Evolutionary conservation across 2,797 vertebrate species (phyloP).

Genomic region (Oreonectes daqikongensis): DNA sequence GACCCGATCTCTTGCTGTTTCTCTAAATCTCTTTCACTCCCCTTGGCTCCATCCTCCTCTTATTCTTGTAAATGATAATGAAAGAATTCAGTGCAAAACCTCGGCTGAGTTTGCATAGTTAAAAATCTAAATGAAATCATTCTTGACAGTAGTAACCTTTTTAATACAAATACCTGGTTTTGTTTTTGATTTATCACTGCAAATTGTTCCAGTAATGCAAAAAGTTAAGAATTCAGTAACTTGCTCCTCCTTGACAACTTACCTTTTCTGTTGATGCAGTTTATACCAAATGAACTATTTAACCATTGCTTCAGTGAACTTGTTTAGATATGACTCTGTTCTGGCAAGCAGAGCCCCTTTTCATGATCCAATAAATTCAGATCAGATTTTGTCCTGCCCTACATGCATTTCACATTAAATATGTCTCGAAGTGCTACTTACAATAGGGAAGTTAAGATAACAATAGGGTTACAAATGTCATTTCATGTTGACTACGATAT

Average conservation of each 20-base stretch:
- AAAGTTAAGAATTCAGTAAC: too few relatives aligned
- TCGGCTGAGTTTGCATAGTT: not conserved
- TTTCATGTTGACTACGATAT: not conserved
- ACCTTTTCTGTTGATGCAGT: too few relatives aligned
- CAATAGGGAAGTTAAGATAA: not conserved
- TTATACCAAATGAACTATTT: too few relatives aligned
- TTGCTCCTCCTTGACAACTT: too few relatives aligned
- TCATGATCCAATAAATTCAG: not conserved
- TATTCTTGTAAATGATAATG: slow-evolving; percentile 16
- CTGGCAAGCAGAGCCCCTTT: not conserved
- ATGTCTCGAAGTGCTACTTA: not conserved
- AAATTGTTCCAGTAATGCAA: too few relatives aligned
- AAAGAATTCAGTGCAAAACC: not conserved
- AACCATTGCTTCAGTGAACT: too few relatives aligned
- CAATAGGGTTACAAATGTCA: not conserved
- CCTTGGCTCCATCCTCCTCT: not conserved
- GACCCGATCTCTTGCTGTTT: slow-evolving; percentile 5
- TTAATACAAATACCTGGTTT: too few relatives aligned
- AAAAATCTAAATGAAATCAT: not conserved
- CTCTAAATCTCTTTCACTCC: not conserved
- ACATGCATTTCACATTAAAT: not conserved
- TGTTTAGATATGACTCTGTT: too few relatives aligned
- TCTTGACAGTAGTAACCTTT: not conserved
- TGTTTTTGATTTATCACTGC: too few relatives aligned
- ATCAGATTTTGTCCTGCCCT: not conserved